Evolutionary conservation across 2,888 invertebrate genomes (phyloP), one percentile per base, ranked within the genome.

Genomic region (Pandemis corylana): DNA sequence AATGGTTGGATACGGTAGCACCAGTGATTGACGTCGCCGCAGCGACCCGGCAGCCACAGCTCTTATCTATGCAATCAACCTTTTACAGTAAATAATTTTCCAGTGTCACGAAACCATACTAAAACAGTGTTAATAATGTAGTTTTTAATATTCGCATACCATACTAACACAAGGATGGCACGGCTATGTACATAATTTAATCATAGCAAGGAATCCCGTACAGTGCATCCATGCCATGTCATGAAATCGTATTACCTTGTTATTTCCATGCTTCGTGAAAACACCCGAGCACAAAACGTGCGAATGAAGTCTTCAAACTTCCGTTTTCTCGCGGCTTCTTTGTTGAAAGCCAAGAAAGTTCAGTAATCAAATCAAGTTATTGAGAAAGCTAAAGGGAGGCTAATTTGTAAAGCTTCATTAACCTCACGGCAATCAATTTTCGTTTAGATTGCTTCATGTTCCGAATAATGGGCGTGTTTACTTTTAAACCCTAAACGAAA

Each of bases 151-250:
- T 28, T 59, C 10, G 9, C 59, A 28, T 28, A 59, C 59, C 59
- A 59, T 59, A 59, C 10, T 10, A 28, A 12, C 28, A 28, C 59
- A 59, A 59, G 20, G 28, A 28, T 28, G 28, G 6, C 41, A 41
- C n/a, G 59, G 6, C 41, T n/a, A n/a, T 41, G 6, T 41, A 72
- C 79, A 80, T 91, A 90, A 91, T 91, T 85, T 85, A 91, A 91
- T 92, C 90, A 90, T 82, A 82, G 77, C 81, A 79, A 76, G 81
- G 92, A 91, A 92, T 86, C 91, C 91, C 71, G 78, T 86, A 68
- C 72, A 90, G 81, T 90, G 89, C 86, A 73, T 72, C 79, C 80
- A 80, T 77, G 77, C 49, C 77, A 74, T 77, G 80, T 80, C 79
- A 81, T 79, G 76, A 87, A 90, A 92, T 91, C 91, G 84, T 82